A percentile compares a stretch with the other conserved stretches of the same genome.
These are phyloP conservation scores for Cromileptes altivelis DNA, from an alignment of 2,113 vertebrate species.

Conservation along the genomic window DNA sequence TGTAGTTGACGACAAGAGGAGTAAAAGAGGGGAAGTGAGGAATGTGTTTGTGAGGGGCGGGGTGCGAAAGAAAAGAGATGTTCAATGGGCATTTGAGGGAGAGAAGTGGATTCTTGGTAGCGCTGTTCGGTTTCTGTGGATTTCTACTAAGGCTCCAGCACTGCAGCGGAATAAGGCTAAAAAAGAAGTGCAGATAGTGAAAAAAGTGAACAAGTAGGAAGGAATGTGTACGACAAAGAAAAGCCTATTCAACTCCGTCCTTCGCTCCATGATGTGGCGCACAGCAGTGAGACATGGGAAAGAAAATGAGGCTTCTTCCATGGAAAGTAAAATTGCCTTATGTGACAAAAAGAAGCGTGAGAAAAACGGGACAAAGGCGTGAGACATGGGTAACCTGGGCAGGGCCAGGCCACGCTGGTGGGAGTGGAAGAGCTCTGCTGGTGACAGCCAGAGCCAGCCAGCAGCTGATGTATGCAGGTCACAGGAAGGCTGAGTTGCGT, in stretches of 20 bases:
- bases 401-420: constrained; percentile 48
- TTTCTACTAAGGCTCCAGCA: constrained; percentile 36
- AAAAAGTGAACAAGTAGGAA: constrained; percentile 16
- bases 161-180: background rate
- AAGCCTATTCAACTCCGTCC: background rate
- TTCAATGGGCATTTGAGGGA: constrained; percentile 38
- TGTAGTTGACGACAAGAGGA: constrained; percentile 33
- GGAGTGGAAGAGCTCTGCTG: constrained; percentile 42
- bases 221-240: constrained; percentile 18
- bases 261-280: constrained; percentile 6
- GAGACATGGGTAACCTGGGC: constrained; percentile 68
- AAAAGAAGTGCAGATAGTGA: background rate
- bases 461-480: constrained; percentile 66
- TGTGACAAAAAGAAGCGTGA: constrained; percentile 47
- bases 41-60: constrained; percentile 55
- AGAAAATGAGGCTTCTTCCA: constrained; percentile 19
- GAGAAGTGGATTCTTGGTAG: constrained; percentile 70
- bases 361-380: constrained; percentile 52
- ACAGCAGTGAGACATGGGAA: constrained; percentile 28
- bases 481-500: constrained; percentile 69
- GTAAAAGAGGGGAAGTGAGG: constrained; percentile 39
- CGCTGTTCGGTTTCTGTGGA: constrained; percentile 71
- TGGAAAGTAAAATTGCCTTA: constrained; percentile 48
- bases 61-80: constrained; percentile 37
- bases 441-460: constrained; percentile 47